Conservation (phyloP, 2,797 vertebrate genomes). For the Rhinichthys osculus region DNA sequence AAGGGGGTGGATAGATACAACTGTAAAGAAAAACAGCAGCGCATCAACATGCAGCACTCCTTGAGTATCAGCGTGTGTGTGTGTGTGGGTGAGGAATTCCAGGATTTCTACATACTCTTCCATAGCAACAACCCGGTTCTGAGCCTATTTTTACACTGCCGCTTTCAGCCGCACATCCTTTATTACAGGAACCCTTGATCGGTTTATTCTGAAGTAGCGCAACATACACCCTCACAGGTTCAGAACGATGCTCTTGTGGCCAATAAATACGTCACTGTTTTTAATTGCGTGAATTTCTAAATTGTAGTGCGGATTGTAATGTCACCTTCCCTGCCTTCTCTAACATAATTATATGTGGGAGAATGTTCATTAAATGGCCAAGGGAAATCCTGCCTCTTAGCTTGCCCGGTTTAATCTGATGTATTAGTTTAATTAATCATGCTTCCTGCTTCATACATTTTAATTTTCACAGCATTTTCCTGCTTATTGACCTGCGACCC, state of each 20-base stretch:
- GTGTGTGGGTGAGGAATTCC: conserved; percentile 43
- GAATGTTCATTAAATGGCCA: conserved; percentile 37
- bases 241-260: background rate
- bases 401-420: conserved; percentile 54
- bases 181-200: conserved; percentile 33
- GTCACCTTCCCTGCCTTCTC: conserved; percentile 41
- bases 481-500: conserved; percentile 46
- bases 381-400: conserved; percentile 42
- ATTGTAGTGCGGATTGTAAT: conserved; percentile 4
- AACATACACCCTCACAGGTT: conserved; percentile 46
- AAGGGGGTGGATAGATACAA: background rate
- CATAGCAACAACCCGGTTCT: conserved; percentile 61
- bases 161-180: conserved; percentile 23
- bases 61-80: conserved; percentile 35
- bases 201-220: conserved; percentile 19
- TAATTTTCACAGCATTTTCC: conserved; percentile 44
- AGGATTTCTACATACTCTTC: conserved; percentile 50
- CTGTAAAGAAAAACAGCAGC: conserved; percentile 11
- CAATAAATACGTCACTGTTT: background rate
- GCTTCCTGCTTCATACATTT: conserved; percentile 18
- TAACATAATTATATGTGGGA: conserved; percentile 45
- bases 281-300: conserved; percentile 32
- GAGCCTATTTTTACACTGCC: conserved; percentile 53
- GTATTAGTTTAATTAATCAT: conserved; percentile 58
- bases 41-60: conserved; percentile 20